Base-by-base conservation (phyloP, 2,113 vertebrate species). In the Trogon melanurus region DNA sequence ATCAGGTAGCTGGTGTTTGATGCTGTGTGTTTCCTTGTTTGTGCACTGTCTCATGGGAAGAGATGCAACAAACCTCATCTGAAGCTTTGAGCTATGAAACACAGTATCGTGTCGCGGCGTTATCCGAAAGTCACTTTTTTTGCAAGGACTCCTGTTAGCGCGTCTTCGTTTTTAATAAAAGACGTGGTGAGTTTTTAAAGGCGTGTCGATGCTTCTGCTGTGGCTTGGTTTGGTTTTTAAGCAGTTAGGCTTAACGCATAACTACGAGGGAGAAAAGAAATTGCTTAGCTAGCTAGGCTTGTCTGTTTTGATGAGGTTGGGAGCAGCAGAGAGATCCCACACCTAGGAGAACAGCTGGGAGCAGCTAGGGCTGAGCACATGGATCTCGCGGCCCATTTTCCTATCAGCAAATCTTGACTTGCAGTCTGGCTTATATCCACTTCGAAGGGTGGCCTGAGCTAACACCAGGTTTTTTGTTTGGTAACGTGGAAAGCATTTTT, bases 401-500 rank as follows among this genome's bases (percentile, higher is more conserved):
- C 80, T 93, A 50, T 75, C 85, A 91, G 87, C 89, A 91, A 19
- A 67, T 76, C 85, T 38, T 8, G 3, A 62, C 70, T 76, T 36
- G 45, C 70, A n/a, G 25, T 82, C 87, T 93, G 94, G 38, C 92
- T 94, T 95, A 14, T 72, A 74, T 82, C 81, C 58, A 45, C 67
- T 85, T 72, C n/a, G 17, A 54, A 91, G 64, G 36, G 74, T 75
- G 47, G 71, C 85, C 88, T 83, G 74, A 79, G 51, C 71, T 82
- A 69, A 88, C 58, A 85, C 62, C 78, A 54, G 82, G 3, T 5
- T 57, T 85, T 82, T 76, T 76, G 15, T 92, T 89, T 83, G 71
- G 34, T 94, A 73, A 83, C 29, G 36, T 58, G 56, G 79, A 93
- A 95, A 71, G 65, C 74, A 78, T 96, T 94, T 96, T 96, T 93